Conservation (phyloP, 92 coral and sea anemone genomes). For the Galaxea fascicularis region DNA sequence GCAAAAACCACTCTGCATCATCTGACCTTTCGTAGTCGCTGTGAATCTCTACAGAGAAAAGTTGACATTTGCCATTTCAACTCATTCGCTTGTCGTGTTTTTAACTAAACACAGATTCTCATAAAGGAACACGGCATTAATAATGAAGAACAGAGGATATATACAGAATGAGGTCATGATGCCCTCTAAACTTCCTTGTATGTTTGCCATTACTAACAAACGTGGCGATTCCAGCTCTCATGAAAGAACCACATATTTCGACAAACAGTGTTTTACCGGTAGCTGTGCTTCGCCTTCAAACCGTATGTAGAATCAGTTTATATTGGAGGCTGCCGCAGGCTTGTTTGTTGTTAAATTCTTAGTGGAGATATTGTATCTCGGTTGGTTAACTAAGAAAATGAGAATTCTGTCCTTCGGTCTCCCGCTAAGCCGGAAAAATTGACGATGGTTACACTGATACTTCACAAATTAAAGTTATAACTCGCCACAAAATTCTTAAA, state of each 20-base stretch:
- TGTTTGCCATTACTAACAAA: too few species aligned
- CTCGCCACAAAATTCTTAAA: too few species aligned
- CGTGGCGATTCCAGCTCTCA: too few species aligned
- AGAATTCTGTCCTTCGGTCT: not conserved
- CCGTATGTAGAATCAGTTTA: not conserved
- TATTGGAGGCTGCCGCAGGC: not conserved
- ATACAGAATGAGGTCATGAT: too few species aligned
- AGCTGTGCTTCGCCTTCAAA: not conserved
- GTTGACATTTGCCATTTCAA: not conserved
- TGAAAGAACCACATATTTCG: too few species aligned
- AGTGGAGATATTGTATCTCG: not conserved
- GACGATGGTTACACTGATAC: not conserved
- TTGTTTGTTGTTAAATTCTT: constrained; percentile 29
- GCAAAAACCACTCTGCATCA: not conserved
- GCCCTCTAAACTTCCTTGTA: too few species aligned
- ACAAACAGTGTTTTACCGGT: too few species aligned
- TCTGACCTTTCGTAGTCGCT: too few species aligned
- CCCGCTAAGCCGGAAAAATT: not conserved
- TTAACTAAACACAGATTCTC: not conserved
- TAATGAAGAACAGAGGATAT: too few species aligned
- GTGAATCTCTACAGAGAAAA: too few species aligned
- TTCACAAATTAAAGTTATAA: not conserved
- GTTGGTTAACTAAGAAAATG: not conserved
- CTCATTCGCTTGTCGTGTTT: not conserved
- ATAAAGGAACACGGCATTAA: too few species aligned